Base-by-base conservation (phyloP, 2,113 vertebrate species). In the Hystrix cristata region DNA sequence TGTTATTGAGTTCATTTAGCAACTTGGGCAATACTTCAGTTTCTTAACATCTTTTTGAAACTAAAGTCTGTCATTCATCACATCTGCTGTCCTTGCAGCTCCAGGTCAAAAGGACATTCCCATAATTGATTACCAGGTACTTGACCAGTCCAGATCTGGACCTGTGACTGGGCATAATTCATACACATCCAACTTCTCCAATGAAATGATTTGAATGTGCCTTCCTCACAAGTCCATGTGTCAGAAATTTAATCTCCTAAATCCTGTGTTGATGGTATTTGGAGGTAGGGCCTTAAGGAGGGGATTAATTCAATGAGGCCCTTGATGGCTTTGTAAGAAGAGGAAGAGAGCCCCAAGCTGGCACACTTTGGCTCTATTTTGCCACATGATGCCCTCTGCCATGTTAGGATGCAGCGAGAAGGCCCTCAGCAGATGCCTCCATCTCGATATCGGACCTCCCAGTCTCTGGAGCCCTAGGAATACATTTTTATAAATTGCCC, bases 71-170 rank as follows among this genome's bases (percentile, higher is more conserved):
- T 76, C 59, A 57, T 51, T 82, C 1, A 12, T 43, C 51, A 46
- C 34, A 72, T 67, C 13, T 48, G 43, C 53, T 59, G 23, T 87
- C 53, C 31, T 88, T 48, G 88, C 38, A 8, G 64, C 53, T 92
- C 94, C 57, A 12, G 93, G 87, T 59, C 80, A 78, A 84, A 57
- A 27, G 87, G 46, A 76, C 84, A 87, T n/a, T 16, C 69, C 43
- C 74, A 15, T 31, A 67, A 87, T 87, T 72, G 65, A 95, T 92
- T 69, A 51, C 59, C 0, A 0, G 67, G 62, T 10, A 14, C 65
- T 5, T 38, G 90, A 43, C 76, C 76, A 16, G 83, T 27, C 29
- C 79, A 59, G 55, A 80, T 83, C 64, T 62, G 43, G 38, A 14
- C 62, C 72, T 48, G 11, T 1, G 9, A 21, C 21, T 71, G 67